Evolutionary conservation across 2,797 vertebrate species (phyloP).

Genomic region (Myotis myotis): DNA sequence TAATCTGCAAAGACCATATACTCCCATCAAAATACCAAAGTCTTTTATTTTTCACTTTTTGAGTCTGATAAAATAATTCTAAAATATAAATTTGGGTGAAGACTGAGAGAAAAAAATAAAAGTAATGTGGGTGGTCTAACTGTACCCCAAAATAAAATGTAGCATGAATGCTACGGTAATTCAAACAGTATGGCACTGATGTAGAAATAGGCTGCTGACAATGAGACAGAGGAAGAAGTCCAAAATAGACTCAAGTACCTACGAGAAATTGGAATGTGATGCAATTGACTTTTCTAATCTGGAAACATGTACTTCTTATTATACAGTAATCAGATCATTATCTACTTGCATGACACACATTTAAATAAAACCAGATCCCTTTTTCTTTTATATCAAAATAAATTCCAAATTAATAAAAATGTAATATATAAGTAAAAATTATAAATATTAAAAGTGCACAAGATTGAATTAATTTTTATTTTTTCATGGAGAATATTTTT

Average conservation of each 20-base stretch:
- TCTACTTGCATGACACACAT: not conserved
- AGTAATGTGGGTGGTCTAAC: not conserved
- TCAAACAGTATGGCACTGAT: conserved; percentile 33
- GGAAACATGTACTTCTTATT: not conserved
- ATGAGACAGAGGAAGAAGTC: not conserved
- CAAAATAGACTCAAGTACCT: not conserved
- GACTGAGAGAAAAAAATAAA: conserved; percentile 2
- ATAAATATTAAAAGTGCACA: not conserved
- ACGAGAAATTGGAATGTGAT: not conserved
- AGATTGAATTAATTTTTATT: not conserved
- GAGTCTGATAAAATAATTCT: not conserved
- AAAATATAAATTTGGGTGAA: not conserved
- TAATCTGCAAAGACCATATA: not conserved
- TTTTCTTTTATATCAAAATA: not conserved
- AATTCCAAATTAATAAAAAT: not conserved
- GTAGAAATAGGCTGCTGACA: not conserved
- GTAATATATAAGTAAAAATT: not conserved
- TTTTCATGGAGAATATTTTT: not conserved
- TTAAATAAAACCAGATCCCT: not conserved
- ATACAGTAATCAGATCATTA: not conserved
- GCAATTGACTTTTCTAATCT: not conserved
- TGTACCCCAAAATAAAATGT: not conserved
- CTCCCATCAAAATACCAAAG: not conserved
- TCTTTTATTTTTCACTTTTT: conserved; percentile 15
- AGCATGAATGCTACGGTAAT: not conserved